Conservation (phyloP, 2,113 vertebrate species). For the Aviceda subcristata region DNA sequence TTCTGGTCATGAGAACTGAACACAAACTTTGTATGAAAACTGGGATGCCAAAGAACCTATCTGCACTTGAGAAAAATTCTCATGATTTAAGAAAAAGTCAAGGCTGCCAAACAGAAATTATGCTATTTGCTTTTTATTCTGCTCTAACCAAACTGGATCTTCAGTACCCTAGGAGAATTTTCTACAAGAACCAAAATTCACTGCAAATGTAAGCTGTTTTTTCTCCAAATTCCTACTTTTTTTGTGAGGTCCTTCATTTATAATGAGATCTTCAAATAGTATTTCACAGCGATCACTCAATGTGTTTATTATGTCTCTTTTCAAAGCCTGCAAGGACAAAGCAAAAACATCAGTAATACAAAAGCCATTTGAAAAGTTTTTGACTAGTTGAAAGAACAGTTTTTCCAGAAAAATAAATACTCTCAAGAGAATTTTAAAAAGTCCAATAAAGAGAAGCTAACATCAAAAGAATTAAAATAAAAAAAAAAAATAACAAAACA, state of each 20-base stretch:
- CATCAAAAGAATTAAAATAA: background rate
- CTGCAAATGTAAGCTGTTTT: background rate
- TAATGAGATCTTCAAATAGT: constrained; percentile 86
- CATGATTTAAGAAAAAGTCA: background rate
- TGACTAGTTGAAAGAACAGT: background rate
- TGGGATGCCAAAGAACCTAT: background rate
- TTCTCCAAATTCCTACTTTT: constrained; percentile 45
- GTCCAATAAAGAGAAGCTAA: background rate
- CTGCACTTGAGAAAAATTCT: background rate
- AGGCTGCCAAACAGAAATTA: background rate
- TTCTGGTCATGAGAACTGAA: background rate
- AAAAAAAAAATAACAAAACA: background rate
- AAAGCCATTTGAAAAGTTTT: background rate
- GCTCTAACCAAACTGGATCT: background rate
- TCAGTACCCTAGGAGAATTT: background rate
- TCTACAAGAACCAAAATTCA: background rate
- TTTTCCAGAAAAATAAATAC: background rate
- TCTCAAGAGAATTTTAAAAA: background rate
- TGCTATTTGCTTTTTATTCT: background rate
- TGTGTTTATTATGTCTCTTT: constrained; percentile 90
- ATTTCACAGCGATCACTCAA: constrained; percentile 87
- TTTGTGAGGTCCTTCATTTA: constrained; percentile 73
- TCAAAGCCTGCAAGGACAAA: constrained; percentile 80
- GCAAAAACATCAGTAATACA: background rate
- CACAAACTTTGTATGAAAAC: background rate